Conservation (phyloP, 2,113 vertebrate species). For the Crotalus helleri region DNA sequence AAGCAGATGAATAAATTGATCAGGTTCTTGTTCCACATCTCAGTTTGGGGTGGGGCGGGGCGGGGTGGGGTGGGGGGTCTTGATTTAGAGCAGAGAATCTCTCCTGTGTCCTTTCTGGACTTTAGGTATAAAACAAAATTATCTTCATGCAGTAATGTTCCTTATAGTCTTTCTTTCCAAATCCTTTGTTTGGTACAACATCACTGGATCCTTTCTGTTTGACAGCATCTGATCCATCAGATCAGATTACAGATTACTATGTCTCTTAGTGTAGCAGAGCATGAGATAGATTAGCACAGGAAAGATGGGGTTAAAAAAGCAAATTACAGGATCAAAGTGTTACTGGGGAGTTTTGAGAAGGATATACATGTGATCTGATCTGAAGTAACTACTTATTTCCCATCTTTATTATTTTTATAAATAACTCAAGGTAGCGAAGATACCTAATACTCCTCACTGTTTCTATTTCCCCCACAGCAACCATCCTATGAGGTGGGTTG, state of each 20-base stretch:
- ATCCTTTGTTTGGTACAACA: neutral
- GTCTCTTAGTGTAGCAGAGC: neutral
- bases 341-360: neutral
- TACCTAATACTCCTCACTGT: no score
- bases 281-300: neutral
- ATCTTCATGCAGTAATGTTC: neutral
- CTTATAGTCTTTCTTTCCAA: neutral
- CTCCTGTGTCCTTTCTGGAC: neutral
- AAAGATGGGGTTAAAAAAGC: neutral
- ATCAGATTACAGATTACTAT: neutral
- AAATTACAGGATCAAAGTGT: neutral
- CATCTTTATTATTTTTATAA: no score
- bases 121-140: neutral
- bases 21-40: neutral
- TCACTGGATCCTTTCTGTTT: neutral
- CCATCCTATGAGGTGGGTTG: no score
- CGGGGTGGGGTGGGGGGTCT: no score
- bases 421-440: no score
- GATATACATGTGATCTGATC: neutral
- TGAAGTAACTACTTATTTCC: neutral
- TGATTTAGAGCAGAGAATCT: neutral
- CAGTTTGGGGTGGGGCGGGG: no score
- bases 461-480: no score
- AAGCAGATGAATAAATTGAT: neutral
- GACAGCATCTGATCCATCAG: neutral